These are phyloP conservation scores for Acholoe squamosa DNA, from an alignment of 2,888 invertebrate genomes.

Conservation along the genomic window DNA sequence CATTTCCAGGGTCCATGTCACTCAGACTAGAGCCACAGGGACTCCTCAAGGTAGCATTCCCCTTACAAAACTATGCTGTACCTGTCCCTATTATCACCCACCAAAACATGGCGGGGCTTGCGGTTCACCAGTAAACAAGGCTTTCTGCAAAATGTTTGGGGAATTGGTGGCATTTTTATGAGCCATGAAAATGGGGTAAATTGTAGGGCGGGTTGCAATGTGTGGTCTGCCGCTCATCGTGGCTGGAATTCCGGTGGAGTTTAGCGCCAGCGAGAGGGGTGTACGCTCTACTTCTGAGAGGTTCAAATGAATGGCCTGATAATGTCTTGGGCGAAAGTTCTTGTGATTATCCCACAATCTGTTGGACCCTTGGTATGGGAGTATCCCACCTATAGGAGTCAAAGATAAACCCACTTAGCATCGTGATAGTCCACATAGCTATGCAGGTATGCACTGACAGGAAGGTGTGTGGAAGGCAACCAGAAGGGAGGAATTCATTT, in stretches of 20 bases:
- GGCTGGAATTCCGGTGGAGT: slow-evolving; percentile 7
- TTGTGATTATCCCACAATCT: background rate
- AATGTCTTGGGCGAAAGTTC: slow-evolving; percentile 7
- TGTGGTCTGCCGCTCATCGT: slow-evolving; percentile 17
- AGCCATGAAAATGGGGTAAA: slow-evolving; percentile 5
- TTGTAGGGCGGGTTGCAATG: background rate
- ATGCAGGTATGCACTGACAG: too few species aligned
- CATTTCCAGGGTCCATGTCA: background rate
- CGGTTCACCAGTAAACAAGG: slow-evolving; percentile 34
- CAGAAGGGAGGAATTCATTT: too few species aligned
- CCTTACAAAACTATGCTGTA: background rate
- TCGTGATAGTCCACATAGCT: too few species aligned
- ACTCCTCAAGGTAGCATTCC: slow-evolving; percentile 29
- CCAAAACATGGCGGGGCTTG: slow-evolving; percentile 10
- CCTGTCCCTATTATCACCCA: slow-evolving; percentile 39
- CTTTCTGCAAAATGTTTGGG: slow-evolving; percentile 53
- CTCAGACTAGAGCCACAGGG: background rate
- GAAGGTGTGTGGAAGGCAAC: too few species aligned
- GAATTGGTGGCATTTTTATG: slow-evolving; percentile 60
- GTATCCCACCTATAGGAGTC: slow-evolving; percentile 2
- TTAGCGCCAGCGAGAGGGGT: background rate
- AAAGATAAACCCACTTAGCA: background rate
- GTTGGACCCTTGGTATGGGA: background rate
- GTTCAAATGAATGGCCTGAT: slow-evolving; percentile 5
- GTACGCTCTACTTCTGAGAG: background rate